Evolutionary conservation across 2,888 invertebrate genomes (phyloP).

Genomic region (Electrophaes corylata): DNA sequence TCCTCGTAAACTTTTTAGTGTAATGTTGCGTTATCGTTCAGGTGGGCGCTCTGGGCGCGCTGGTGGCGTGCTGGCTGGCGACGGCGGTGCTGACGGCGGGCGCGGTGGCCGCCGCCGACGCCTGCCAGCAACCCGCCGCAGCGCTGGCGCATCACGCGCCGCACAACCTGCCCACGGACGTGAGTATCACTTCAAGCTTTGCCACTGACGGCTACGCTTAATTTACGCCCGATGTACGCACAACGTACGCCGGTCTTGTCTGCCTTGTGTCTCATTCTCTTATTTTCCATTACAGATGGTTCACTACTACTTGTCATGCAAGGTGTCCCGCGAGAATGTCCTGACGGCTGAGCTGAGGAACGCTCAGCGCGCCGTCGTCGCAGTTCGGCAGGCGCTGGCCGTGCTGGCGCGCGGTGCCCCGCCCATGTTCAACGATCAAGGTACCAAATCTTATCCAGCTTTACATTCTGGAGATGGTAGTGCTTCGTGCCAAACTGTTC

Average conservation of each 20-base stretch:
- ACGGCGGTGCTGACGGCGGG: slow-evolving; percentile 93
- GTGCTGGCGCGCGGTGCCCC: slow-evolving; percentile 84
- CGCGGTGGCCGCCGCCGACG: slow-evolving; percentile 93
- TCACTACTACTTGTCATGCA: slow-evolving; percentile 93
- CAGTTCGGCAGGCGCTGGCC: slow-evolving; percentile 89
- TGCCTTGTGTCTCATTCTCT: too few species aligned
- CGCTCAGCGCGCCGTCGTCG: slow-evolving; percentile 88
- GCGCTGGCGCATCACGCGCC: slow-evolving; percentile 89
- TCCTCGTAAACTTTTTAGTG: too few species aligned
- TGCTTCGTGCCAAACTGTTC: too few species aligned
- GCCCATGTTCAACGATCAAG: slow-evolving; percentile 75
- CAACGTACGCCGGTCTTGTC: too few species aligned
- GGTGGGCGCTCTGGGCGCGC: slow-evolving; percentile 88
- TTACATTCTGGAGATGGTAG: too few species aligned
- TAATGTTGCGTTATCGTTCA: slow-evolving; percentile 31
- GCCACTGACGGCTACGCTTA: too few species aligned
- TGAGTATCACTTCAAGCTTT: too few species aligned
- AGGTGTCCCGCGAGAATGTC: slow-evolving; percentile 89
- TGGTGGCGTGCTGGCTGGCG: slow-evolving; percentile 91
- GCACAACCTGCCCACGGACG: slow-evolving; percentile 82
- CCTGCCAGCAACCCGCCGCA: slow-evolving; percentile 93
- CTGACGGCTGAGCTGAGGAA: slow-evolving; percentile 93
- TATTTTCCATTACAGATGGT: slow-evolving; percentile 75
- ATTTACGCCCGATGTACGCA: neutral
- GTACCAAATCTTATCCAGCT: too few species aligned